Evolutionary conservation across 2,113 vertebrate genomes (phyloP), one percentile per base, ranked within the genome.

Genomic region (human): DNA sequence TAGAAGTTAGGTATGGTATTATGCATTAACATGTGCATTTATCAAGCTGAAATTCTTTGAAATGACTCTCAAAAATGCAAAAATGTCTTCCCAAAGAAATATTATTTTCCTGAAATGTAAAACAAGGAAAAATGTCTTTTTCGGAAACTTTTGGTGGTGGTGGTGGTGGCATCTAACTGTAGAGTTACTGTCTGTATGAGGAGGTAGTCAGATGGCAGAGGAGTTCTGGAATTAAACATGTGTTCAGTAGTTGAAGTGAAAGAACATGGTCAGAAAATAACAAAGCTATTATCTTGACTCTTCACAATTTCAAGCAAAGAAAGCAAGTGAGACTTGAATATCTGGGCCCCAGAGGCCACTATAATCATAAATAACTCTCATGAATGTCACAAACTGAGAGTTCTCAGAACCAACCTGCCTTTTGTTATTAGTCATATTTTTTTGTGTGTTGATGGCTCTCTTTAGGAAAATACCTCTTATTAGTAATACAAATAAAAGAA

Each of bases 31-130:
- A 90, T 40, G 72, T 96, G 52, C 93, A 86, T 96, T 98, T 98
- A 98, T 97, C 93, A 97, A 96, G 85, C 70, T 96, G 82, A 91
- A 89, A 93, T 98, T 98, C 73, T 97, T 93, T 93, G 92, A 98
- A 98, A 98, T 98, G 89, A 97, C 95, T 97, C 95, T 97, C 80
- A 98, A 97, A 97, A 97, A 97, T 97, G 76, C 80, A 98, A 97
- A 97, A 97, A 97, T 97, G 76, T 81, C 80, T 93, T 89, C 48
- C 90, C 68, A 96, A 90, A 96, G 89, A 55, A 93, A 61, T 48
- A 85, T 22, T 64, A 94, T 97, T 97, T 96, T 97, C 73, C 78
- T 94, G 92, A 91, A 93, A 85, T 85, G 30, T 83, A 10, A 94
- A 97, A 93, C 87, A 61, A 93, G 89, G 89, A 91, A 97, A 4